Base-by-base conservation (phyloP, 2,888 invertebrate species). In the Nasonia oneida region DNA sequence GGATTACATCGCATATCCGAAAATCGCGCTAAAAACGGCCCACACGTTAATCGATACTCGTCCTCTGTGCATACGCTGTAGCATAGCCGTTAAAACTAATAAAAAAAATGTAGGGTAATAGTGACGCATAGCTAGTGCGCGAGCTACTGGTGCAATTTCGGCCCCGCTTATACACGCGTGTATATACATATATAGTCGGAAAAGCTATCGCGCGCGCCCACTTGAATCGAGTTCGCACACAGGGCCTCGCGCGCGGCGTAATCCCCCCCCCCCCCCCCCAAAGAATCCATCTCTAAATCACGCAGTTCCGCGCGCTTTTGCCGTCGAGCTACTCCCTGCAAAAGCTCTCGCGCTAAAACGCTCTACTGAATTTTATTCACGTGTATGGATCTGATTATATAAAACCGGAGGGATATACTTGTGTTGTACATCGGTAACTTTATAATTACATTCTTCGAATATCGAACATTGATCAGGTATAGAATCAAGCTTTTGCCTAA, bases 271-370 rank as follows among this genome's bases (percentile, higher is more conserved):
- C 70, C 23, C 23, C 23, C 23, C 71, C 71, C 42, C 37, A 50
- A 86, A 81, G 83, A 77, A 86, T 83, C 71, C 80, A 67, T 83
- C 81, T 83, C 76, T 81, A 83, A 85, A 83, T 85, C 82, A 85
- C 64, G 74, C 71, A 73, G 83, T 76, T 37, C 71, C 8, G 6
- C 71, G 6, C 71, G 37, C 39, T 18, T n/a, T 12, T 33, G 23
- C 12, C 29, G 67, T 33, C 0, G 3, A 29, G 1, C 29, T n/a
- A n/a, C 39, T 71, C n/a, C 29, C 29, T 1, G 37, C 71, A 71
- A 39, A 15, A 8, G 57, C 57, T 8, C 8, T 3, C n/a, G 15
- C 12, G 12, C n/a, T n/a, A 23, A 18, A 29, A 75, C n/a, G 53
- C 47, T 73, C 2, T n/a, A n/a, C 1, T 15, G 12, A 67, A 67